Conservation (phyloP, 2,888 invertebrate species). For the Danaus chrysippus region DNA sequence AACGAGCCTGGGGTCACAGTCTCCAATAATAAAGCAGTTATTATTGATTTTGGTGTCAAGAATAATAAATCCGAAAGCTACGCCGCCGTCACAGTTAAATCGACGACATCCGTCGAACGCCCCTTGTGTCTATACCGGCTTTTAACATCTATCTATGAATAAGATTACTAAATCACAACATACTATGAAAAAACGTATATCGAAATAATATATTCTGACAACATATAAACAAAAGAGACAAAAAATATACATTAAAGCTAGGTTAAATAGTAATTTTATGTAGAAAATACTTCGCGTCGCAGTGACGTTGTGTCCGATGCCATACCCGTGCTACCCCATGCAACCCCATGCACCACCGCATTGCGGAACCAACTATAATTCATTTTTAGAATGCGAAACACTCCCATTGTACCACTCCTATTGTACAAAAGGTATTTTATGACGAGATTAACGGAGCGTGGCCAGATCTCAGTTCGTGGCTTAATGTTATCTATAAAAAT, state of each 20-base stretch:
- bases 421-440: slow-evolving; percentile 63
- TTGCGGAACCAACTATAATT: slow-evolving; percentile 73
- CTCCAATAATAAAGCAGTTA: slow-evolving; percentile 64
- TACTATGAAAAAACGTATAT: not conserved
- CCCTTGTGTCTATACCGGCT: slow-evolving; percentile 38
- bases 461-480: slow-evolving; percentile 38
- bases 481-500: slow-evolving; percentile 22
- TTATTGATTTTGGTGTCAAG: slow-evolving; percentile 73
- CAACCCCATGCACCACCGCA: slow-evolving; percentile 73
- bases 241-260: no score
- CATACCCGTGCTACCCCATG: slow-evolving; percentile 32
- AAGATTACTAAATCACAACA: slow-evolving; percentile 2
- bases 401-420: slow-evolving; percentile 58
- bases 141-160: not conserved
- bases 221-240: not conserved
- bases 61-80: slow-evolving; percentile 65
- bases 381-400: slow-evolving; percentile 70
- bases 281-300: slow-evolving; percentile 18
- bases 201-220: not conserved
- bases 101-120: slow-evolving; percentile 66
- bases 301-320: slow-evolving; percentile 18
- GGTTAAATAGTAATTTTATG: slow-evolving; percentile 1
- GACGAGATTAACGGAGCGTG: slow-evolving; percentile 60
- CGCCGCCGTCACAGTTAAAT: slow-evolving; percentile 61
- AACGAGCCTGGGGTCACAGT: slow-evolving; percentile 16